Evolutionary conservation across 2,888 invertebrate genomes (phyloP), one percentile per base, ranked within the genome.

Genomic region (Ormyrus pomaceus): DNA sequence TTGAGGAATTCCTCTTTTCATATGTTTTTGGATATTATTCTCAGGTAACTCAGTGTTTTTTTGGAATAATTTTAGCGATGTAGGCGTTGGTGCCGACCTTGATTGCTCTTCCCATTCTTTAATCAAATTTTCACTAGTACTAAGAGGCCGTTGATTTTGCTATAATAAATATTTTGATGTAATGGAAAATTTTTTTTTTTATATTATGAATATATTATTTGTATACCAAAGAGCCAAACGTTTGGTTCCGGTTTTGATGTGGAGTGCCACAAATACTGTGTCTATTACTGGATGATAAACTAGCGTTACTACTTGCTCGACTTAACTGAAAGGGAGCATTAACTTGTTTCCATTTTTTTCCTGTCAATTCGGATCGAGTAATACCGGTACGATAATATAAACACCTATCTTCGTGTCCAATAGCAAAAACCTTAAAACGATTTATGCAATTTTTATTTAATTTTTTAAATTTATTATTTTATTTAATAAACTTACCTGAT

Each of bases 301-400:
- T 96, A 71, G 95, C 94, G 83, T 94, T 95, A 89, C 96, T 96
- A 83, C 96, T 96, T 68, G 96, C 95, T 83, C 96, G 93, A 89
- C 96, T 96, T 64, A 96, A 92, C 91, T 96, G 96, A 91, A 96
- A 93, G 66, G 96, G 95, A 46, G 95, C 95, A 87, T 95, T 95
- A 34, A 97, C 92, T 84, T 94, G 92, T 82, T 95, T 94, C 98
- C 98, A 98, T 84, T 96, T 94, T 89, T 97, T 96, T 0, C 98
- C 98, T 19, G 96, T 96, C 82, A 95, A 92, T 91, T 96, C 96
- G 7, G 94, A 93, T 10, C 93, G 91, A 48, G 94, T 94, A 6
- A 97, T 95, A 46, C 96, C 96, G 85, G 94, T 94, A 74, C 97
- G 92, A 91, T 95, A 95, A 89, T 96, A 97, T 78, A 97, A 93